Conservation (phyloP, 2,797 vertebrate genomes). For the Acipenser ruthenus region DNA sequence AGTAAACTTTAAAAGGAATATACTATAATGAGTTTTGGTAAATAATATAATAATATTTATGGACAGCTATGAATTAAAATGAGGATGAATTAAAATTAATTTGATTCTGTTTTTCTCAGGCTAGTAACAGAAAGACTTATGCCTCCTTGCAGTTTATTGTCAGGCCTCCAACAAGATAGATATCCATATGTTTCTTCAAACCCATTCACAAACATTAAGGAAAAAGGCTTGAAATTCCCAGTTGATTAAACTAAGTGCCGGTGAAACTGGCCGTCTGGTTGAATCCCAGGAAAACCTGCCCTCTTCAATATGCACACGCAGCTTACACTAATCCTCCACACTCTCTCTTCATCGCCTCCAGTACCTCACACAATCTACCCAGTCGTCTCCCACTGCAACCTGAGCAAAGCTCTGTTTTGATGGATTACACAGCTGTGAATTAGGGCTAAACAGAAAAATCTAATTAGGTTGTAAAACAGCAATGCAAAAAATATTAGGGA, state of each 20-base stretch:
- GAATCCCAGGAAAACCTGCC: slow-evolving; percentile 9
- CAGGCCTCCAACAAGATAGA: too few species aligned
- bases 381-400: background rate
- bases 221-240: slow-evolving; percentile 4
- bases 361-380: slow-evolving; percentile 11
- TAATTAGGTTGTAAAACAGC: slow-evolving; percentile 51
- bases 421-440: slow-evolving; percentile 47
- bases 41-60: too few species aligned
- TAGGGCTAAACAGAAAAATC: slow-evolving; percentile 39
- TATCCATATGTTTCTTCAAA: background rate
- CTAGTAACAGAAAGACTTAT: too few species aligned
- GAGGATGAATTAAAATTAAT: too few species aligned
- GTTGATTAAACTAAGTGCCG: slow-evolving; percentile 16
- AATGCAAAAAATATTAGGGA: slow-evolving; percentile 43
- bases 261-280: slow-evolving; percentile 14
- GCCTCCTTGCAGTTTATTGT: too few species aligned
- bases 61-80: too few species aligned
- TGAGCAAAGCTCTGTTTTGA: slow-evolving; percentile 33
- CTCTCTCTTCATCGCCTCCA: background rate
- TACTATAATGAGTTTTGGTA: too few species aligned
- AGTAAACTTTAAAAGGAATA: too few species aligned
- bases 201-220: background rate
- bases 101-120: too few species aligned
- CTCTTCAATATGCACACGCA: slow-evolving; percentile 12
- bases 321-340: slow-evolving; percentile 17